These are phyloP conservation scores for Thripadectes ignobilis DNA, from an alignment of 2,797 vertebrate species.

Conservation along the genomic window DNA sequence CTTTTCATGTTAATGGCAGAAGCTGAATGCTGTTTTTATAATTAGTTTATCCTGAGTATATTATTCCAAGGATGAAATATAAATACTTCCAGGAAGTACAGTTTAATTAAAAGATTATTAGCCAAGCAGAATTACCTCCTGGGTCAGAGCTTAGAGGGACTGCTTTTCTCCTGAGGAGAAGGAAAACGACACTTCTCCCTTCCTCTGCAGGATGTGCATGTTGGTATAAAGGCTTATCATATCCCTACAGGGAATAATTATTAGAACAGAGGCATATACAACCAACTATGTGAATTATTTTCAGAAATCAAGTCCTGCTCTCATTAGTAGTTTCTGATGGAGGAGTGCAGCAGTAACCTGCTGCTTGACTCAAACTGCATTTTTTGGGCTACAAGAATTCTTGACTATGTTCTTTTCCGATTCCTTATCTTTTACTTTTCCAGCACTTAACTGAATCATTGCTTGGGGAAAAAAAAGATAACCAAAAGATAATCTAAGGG, in stretches of 20 bases:
- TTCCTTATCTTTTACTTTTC: neutral
- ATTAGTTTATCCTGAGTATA: neutral
- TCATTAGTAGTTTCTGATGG: neutral
- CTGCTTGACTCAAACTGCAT: neutral
- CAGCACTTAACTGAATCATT: neutral
- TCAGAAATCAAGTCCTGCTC: neutral
- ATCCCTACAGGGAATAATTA: neutral
- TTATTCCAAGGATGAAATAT: constrained; percentile 25
- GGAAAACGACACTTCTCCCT: neutral
- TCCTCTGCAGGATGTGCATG: constrained; percentile 20
- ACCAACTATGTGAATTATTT: neutral
- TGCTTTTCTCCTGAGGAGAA: neutral
- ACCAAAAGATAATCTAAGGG: neutral
- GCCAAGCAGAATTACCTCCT: constrained; percentile 30
- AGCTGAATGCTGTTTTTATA: neutral
- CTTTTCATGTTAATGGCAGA: neutral
- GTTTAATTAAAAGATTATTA: constrained; percentile 39
- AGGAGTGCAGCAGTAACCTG: neutral
- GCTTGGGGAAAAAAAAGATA: neutral
- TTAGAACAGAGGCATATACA: neutral
- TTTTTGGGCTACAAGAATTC: neutral
- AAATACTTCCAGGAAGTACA: constrained; percentile 32
- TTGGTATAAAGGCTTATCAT: neutral
- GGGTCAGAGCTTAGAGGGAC: neutral
- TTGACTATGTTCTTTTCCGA: neutral